Conservation (phyloP, 2,888 invertebrate species). For the Calameuta filiformis region DNA sequence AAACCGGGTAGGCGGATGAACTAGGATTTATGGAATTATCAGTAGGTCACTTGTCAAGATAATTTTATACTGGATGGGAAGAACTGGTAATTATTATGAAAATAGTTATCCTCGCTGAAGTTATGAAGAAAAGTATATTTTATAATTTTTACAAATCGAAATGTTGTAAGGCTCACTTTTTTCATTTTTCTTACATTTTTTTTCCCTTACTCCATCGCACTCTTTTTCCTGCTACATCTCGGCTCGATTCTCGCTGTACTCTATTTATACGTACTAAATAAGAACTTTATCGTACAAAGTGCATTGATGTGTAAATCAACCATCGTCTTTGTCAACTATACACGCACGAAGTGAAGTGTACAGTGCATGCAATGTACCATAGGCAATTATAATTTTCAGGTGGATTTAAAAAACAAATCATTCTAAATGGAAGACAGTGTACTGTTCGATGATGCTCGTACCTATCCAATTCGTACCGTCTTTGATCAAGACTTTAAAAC, state of each 20-base stretch:
- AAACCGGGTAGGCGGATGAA: background rate
- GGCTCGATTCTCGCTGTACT: background rate
- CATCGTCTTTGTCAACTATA: constrained; percentile 17
- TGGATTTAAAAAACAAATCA: constrained; percentile 19
- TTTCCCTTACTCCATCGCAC: background rate
- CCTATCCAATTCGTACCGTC: background rate
- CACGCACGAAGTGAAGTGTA: background rate
- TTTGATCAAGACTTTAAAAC: background rate
- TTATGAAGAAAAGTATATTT: constrained; percentile 36
- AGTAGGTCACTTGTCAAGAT: background rate
- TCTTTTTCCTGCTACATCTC: background rate
- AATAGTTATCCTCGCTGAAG: constrained; percentile 1
- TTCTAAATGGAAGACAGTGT: constrained; percentile 40
- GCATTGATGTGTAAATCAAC: background rate
- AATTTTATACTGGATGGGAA: background rate
- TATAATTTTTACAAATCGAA: constrained; percentile 32
- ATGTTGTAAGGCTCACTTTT: constrained; percentile 26
- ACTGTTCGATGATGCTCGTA: constrained; percentile 26
- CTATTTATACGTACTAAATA: constrained; percentile 6
- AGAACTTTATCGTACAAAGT: constrained; percentile 13
- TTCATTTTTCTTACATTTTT: constrained; percentile 9
- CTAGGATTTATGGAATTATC: background rate
- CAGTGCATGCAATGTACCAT: background rate
- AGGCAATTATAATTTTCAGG: constrained; percentile 12
- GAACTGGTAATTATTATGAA: background rate